Base-by-base conservation (phyloP, 2,797 vertebrate genomes). In the Hypotaenidia okinawae region DNA sequence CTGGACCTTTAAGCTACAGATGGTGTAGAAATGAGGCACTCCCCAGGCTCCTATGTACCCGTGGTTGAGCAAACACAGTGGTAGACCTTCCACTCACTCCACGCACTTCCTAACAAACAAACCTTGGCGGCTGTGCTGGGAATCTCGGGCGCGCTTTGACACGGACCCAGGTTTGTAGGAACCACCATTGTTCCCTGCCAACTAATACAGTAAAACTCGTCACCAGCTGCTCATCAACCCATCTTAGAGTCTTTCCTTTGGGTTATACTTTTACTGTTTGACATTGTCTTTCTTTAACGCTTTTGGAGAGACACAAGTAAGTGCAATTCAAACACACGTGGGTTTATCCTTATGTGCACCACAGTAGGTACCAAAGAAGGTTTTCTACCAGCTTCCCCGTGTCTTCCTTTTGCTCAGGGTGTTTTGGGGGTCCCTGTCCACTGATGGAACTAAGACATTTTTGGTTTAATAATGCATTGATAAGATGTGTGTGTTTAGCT, bases 251-350 rank as follows among this genome's bases (percentile, higher is more conserved):
- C 86, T 80, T 39, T 78, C 72, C 72, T 91, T 35, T 61, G 90
- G 72, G 33, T 77, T 63, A 5, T 89, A 45, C 81, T 63, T 49
- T 76, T 49, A 57, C 90, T 13, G 0, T 93, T 76, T 93, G 74
- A 93, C 1, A 45, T 83, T 96, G 13, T 90, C 93, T 94, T 94
- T 78, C 91, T 87, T 87, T 93, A 93, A 90, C 84, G 96, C 88
- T 89, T 61, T 94, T 94, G 95, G 95, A 93, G 81, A 83, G 77
- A 84, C 91, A 84, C 90, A 93, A 95, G 95, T 87, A 96, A 96
- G 94, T 95, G 94, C 84, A 87, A 19, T n/a, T 68, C 22, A 24
- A 79, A 15, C 32, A 3, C 4, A 5, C 1, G 5, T 69, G 90
- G 70, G 41, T 92, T 92, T 90, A 79, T 77, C 16, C 14, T 92